Conservation (phyloP, 2,113 vertebrate genomes). For the Xenopus laevis region DNA sequence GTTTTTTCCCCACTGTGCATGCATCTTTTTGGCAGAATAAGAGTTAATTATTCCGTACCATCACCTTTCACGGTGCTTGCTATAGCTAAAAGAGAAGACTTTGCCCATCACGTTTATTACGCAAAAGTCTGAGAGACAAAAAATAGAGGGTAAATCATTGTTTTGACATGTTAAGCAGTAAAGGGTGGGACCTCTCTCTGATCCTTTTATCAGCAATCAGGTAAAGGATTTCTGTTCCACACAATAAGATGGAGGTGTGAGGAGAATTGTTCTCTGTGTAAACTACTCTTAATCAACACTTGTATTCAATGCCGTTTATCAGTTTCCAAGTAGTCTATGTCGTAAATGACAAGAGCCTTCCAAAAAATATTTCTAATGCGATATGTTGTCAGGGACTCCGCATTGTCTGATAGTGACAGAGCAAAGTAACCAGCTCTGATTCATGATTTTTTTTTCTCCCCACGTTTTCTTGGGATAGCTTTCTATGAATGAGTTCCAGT, state of each 20-base stretch:
- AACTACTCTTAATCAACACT: neutral
- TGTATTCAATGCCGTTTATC: too few species aligned
- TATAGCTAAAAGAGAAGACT: conserved; percentile 7
- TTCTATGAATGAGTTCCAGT: too few species aligned
- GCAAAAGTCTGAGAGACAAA: conserved; percentile 27
- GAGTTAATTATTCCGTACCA: conserved; percentile 12
- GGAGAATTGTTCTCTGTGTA: neutral
- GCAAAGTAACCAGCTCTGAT: too few species aligned
- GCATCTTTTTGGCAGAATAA: neutral
- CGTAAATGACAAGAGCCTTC: too few species aligned
- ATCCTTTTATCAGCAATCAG: conserved; percentile 39
- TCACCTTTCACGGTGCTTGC: neutral
- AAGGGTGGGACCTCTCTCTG: conserved; percentile 35
- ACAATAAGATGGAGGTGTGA: conserved; percentile 33
- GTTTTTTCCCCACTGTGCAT: too few species aligned
- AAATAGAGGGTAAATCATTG: conserved; percentile 37
- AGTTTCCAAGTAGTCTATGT: too few species aligned
- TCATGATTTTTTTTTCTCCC: too few species aligned
- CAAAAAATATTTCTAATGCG: too few species aligned
- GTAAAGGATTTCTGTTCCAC: conserved; percentile 27
- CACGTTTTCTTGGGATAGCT: too few species aligned
- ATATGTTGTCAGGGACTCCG: too few species aligned
- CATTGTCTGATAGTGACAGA: too few species aligned
- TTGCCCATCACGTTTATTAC: conserved; percentile 41
- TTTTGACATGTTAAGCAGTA: conserved; percentile 29